Evolutionary conservation across 2,888 invertebrate genomes (phyloP).

Genomic region (Protophormia terraenovae): DNA sequence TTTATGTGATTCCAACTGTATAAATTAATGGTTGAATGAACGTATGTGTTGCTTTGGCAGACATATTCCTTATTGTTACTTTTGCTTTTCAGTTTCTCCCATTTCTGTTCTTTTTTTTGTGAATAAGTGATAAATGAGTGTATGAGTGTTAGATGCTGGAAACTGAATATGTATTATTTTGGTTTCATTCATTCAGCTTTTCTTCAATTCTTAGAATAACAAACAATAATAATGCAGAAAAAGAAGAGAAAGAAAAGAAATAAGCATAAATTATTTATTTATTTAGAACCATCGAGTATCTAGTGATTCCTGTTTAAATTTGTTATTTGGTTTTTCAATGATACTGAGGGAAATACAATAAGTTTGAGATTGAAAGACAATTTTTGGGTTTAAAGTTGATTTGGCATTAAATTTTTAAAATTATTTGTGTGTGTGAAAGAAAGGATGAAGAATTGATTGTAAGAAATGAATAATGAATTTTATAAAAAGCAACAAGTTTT

Average conservation of each 20-base stretch:
- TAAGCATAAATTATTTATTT: background rate
- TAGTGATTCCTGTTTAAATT: background rate
- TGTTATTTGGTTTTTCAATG: background rate
- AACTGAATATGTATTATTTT: background rate
- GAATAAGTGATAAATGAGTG: background rate
- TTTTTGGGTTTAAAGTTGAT: background rate
- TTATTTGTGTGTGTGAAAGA: background rate
- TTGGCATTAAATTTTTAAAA: background rate
- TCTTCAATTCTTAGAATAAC: constrained; percentile 10
- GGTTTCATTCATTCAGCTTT: background rate
- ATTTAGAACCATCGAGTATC: background rate
- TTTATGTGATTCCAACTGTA: background rate
- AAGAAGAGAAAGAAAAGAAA: background rate
- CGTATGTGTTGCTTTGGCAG: background rate
- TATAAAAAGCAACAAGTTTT: too few relatives aligned
- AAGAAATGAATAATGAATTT: too few relatives aligned
- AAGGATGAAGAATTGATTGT: too few relatives aligned
- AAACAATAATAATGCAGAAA: constrained; percentile 13
- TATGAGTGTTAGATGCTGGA: background rate
- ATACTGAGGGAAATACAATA: too few relatives aligned
- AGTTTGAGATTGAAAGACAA: background rate
- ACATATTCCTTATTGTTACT: background rate
- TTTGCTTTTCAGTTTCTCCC: background rate
- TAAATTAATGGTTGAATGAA: background rate
- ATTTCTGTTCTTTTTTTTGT: background rate